Evolutionary conservation across 2,888 invertebrate genomes (phyloP), one percentile per base, ranked within the genome.

Genomic region (Pocota personata): DNA sequence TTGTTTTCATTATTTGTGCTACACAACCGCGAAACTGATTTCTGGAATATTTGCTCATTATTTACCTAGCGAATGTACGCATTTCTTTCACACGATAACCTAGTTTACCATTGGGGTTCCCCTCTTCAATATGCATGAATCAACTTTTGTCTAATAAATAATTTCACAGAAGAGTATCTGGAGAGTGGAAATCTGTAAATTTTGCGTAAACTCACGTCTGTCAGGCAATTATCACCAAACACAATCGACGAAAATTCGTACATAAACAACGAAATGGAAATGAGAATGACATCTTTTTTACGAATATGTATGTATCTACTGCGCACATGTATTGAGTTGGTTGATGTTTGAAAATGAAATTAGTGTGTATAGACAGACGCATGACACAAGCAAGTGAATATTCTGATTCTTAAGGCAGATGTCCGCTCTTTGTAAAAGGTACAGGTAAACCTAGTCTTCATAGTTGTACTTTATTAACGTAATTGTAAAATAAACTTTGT

Each of bases 31-130:
- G 21, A 57, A 58, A 24, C 19, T n/a, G 40, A 43, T 55, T 69
- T 55, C 16, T 19, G 37, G 30, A 69, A 69, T 16, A 6, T 12
- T 6, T 30, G 10, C 6, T 57, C 6, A 14, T 0, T 64, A 16
- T 58, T 48, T 32, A 35, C 21, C 24, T n/a, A 24, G 37, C 35
- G n/a, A 72, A 71, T 46, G 12, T 58, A 27, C 48, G 35, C 12
- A 27, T 37, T 50, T 60, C 40, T 60, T 37, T 73, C 37, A 40
- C 50, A 40, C 37, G n/a, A 48, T 55, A 73, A 43, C 62, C 73
- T 16, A 73, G 73, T 52, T 73, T 73, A n/a, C 8, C 12, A 6
- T n/a, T 30, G 55, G 69, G 52, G 30, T 40, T 52, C n/a, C 66
- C 66, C 48, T 8, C 21, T 19, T 21, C 8, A 14, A 8, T 37